Evolutionary conservation across 1,140 invertebrate species (phyloP).

Genomic region (Scaptodrosophila lebanonensis): DNA sequence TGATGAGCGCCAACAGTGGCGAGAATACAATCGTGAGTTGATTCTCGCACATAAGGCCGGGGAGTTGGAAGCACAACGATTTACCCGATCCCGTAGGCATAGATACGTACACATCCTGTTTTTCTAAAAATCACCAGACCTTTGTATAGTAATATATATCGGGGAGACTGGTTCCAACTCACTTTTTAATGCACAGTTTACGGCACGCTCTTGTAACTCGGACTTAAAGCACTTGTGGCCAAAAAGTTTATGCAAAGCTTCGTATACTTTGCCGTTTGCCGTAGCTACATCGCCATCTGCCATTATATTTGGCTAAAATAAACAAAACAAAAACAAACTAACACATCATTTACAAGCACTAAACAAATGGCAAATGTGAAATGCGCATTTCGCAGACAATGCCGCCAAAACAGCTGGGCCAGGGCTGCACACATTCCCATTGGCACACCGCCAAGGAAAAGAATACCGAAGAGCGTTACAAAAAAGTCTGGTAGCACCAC

Average conservation of each 20-base stretch:
- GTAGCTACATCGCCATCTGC: constrained; percentile 17
- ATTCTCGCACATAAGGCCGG: constrained; percentile 85
- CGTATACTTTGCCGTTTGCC: constrained; percentile 30
- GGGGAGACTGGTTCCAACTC: constrained; percentile 21
- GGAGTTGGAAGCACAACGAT: constrained; percentile 95
- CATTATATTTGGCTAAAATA: not conserved
- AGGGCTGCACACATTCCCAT: constrained; percentile 2
- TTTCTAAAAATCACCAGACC: constrained; percentile 82
- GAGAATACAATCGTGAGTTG: constrained; percentile 93
- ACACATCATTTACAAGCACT: constrained; percentile 7
- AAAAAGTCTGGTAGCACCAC: no score
- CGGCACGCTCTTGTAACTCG: constrained; percentile 58
- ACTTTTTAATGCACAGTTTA: constrained; percentile 67
- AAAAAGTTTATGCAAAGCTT: constrained; percentile 52
- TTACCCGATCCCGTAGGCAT: constrained; percentile 98
- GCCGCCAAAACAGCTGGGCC: constrained; percentile 42
- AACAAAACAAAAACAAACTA: constrained; percentile 11
- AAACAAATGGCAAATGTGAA: constrained; percentile 6
- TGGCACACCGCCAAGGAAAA: no score
- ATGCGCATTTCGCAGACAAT: constrained; percentile 30
- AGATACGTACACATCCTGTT: constrained; percentile 87
- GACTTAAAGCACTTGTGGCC: constrained; percentile 67
- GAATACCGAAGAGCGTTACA: no score
- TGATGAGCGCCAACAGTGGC: constrained; percentile 92
- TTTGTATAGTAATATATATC: no score